A percentile compares a stretch with the other conserved stretches of the same genome.
These are phyloP conservation scores for Drosophila setifemur DNA, from an alignment of 1,140 invertebrate genomes.

Conservation along the genomic window DNA sequence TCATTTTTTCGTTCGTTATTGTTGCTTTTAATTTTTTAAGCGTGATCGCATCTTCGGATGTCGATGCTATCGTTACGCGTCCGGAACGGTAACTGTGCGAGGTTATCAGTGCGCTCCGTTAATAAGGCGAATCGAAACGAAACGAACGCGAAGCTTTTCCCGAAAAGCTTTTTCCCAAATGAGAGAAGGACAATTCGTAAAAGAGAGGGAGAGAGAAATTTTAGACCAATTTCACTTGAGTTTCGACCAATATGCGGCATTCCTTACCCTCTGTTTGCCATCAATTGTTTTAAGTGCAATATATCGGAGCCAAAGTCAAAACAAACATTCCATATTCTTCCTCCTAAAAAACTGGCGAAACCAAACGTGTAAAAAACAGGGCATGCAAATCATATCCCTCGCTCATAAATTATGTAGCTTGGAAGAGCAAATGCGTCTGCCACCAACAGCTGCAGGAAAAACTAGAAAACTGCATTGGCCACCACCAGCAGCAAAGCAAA, in stretches of 20 bases:
- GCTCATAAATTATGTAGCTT: conserved; percentile 66
- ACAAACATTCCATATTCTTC: conserved; percentile 33
- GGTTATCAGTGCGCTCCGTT: conserved; percentile 53
- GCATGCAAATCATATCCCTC: conserved; percentile 71
- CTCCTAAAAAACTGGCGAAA: neutral
- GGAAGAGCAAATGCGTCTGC: conserved; percentile 6
- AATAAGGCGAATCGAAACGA: conserved; percentile 45
- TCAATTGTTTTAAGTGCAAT: conserved; percentile 71
- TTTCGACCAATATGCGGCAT: conserved; percentile 36
- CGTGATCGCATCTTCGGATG: conserved; percentile 18
- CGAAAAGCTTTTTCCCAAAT: conserved; percentile 36
- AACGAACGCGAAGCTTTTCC: conserved; percentile 21
- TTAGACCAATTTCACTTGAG: conserved; percentile 50
- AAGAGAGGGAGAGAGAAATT: conserved; percentile 9
- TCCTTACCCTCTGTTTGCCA: conserved; percentile 32
- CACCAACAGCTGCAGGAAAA: conserved; percentile 2
- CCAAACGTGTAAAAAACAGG: conserved; percentile 46
- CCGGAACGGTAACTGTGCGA: conserved; percentile 68
- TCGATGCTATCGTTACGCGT: conserved; percentile 57
- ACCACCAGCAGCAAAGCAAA: conserved; percentile 36
- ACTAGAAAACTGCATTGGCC: conserved; percentile 21
- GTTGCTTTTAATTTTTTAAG: conserved; percentile 11
- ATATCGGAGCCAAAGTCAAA: conserved; percentile 51
- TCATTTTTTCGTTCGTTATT: conserved; percentile 20
- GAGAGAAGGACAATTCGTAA: conserved; percentile 17